A percentile compares a stretch with the other conserved stretches of the same genome.
Evolutionary conservation across 2,113 vertebrate genomes (phyloP).

Genomic region (Montifringilla adamsi): DNA sequence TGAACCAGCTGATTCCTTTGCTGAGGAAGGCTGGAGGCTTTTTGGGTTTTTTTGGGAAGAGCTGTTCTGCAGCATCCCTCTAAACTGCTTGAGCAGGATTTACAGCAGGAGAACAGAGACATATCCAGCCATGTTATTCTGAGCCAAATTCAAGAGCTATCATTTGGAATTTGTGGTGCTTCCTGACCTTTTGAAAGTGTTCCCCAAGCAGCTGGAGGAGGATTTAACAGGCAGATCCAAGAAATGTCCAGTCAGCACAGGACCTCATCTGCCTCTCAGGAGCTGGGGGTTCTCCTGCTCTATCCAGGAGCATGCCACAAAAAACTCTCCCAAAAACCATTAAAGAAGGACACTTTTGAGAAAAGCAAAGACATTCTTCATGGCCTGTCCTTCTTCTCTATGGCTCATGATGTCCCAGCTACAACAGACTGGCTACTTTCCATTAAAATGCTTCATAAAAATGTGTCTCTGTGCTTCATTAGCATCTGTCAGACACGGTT

Average conservation of each 20-base stretch:
- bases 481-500: neutral
- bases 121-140: neutral
- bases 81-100: neutral
- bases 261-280: neutral
- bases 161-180: neutral
- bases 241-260: neutral
- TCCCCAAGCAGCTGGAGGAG: neutral
- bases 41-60: neutral
- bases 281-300: neutral
- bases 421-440: neutral
- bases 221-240: neutral
- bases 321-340: neutral
- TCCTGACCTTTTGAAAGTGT: neutral
- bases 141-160: neutral
- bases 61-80: neutral
- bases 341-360: neutral
- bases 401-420: neutral
- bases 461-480: neutral
- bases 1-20: neutral
- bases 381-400: neutral
- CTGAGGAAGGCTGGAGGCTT: neutral
- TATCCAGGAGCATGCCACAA: neutral
- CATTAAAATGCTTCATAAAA: neutral
- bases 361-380: neutral
- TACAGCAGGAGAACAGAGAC: neutral